Percentiles rank a stretch among this genome's conserved stretches.
Conservation (phyloP, 2,113 vertebrate species). For the Xiphophorus maculatus region DNA sequence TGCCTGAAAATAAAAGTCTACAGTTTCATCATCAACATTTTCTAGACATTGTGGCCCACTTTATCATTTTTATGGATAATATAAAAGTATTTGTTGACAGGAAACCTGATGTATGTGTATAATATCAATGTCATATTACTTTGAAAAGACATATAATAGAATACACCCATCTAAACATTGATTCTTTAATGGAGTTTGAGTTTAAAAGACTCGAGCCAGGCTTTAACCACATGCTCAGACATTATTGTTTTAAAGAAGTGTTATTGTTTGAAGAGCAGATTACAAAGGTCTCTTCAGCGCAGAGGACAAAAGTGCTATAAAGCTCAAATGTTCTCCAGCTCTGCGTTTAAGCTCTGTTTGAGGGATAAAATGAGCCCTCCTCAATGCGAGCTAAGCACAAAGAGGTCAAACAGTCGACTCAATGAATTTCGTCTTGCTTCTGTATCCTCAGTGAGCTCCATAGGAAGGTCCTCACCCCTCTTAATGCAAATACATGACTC, state of each 20-base stretch:
- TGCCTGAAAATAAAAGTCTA: slow-evolving; percentile 17
- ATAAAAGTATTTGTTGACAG: not conserved
- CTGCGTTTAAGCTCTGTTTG: slow-evolving; percentile 37
- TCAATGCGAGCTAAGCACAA: slow-evolving; percentile 54
- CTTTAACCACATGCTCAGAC: slow-evolving; percentile 8
- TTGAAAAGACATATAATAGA: not conserved
- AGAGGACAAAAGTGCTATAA: slow-evolving; percentile 36
- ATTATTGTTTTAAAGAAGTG: slow-evolving; percentile 41
- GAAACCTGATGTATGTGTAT: not conserved
- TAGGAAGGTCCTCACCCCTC: slow-evolving; percentile 55
- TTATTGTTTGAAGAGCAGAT: slow-evolving; percentile 40
- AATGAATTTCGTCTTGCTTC: slow-evolving; percentile 47
- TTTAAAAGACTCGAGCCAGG: not conserved
- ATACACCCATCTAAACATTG: not conserved
- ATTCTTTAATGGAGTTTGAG: not conserved
- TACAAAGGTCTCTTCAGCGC: slow-evolving; percentile 51
- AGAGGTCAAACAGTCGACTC: slow-evolving; percentile 55
- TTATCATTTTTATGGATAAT: not conserved
- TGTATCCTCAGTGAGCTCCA: slow-evolving; percentile 43
- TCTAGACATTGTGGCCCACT: not conserved
- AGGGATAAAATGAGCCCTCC: slow-evolving; percentile 58
- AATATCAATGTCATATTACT: slow-evolving; percentile 1
- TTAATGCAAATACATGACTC: slow-evolving; percentile 63
- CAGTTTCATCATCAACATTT: slow-evolving; percentile 1
- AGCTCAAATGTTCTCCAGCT: slow-evolving; percentile 59